Percentiles rank a stretch among this genome's conserved stretches.
Conservation (phyloP, 1,140 invertebrate genomes). For the Apocrypta bakeri region DNA sequence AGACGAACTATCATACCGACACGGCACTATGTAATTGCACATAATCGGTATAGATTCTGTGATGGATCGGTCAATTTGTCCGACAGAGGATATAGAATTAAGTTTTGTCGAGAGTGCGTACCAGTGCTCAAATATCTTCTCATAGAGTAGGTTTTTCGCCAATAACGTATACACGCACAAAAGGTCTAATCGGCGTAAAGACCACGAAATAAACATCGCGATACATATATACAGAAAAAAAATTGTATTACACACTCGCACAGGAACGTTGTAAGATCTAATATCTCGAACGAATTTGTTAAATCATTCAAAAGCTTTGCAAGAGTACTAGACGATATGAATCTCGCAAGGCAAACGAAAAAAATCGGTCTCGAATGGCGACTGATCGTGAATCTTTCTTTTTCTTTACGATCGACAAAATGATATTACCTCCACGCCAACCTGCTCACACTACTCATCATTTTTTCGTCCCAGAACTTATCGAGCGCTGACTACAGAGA, state of each 20-base stretch:
- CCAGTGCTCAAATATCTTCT: too few relatives aligned
- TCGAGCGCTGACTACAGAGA: constrained; percentile 1
- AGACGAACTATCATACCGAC: background rate
- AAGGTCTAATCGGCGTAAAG: background rate
- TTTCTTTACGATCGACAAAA: background rate
- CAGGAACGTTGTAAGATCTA: background rate
- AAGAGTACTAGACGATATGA: constrained; percentile 6
- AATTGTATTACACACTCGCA: background rate
- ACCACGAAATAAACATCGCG: background rate
- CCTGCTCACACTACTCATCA: constrained; percentile 11
- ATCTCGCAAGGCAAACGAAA: constrained; percentile 20
- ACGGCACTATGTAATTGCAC: background rate
- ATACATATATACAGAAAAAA: background rate
- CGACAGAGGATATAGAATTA: too few relatives aligned
- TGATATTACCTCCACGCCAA: constrained; percentile 21
- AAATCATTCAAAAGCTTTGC: constrained; percentile 14
- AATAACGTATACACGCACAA: background rate
- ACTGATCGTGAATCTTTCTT: constrained; percentile 37
- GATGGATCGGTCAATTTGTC: background rate
- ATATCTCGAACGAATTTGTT: constrained; percentile 38
- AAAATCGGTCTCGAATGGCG: constrained; percentile 29
- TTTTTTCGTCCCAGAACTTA: constrained; percentile 12
- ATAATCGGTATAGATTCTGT: constrained; percentile 9
- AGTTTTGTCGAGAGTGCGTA: background rate
- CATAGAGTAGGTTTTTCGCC: too few relatives aligned